phyloP scores from a whole-genome alignment of 2,113 vertebrate genomes.

The Corythornis cristatus region DNA sequence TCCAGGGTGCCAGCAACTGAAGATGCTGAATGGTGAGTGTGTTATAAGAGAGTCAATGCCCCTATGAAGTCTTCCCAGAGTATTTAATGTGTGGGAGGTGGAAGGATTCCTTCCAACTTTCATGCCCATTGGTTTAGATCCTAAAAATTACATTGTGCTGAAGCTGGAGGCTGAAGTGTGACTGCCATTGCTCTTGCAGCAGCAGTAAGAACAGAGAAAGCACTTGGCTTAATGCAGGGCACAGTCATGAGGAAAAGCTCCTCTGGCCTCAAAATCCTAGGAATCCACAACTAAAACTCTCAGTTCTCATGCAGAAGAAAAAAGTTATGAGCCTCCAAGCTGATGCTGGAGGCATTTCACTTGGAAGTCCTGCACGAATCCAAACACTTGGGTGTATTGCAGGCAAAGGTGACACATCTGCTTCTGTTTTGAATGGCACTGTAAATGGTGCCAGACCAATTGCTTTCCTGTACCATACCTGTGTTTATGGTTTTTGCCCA shows the following conservation, averaged over 20 bases:
- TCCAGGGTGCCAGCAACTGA: neutral
- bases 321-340: neutral
- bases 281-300: neutral
- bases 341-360: neutral
- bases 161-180: neutral
- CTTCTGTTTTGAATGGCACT: neutral
- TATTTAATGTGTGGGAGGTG: neutral
- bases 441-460: neutral
- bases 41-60: neutral
- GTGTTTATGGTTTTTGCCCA: neutral
- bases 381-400: neutral
- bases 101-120: neutral
- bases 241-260: neutral
- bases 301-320: neutral
- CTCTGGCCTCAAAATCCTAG: neutral
- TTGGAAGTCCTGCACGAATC: neutral
- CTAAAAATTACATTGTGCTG: neutral
- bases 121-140: neutral
- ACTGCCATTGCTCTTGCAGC: neutral
- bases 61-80: neutral
- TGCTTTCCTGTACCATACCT: neutral
- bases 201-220: neutral
- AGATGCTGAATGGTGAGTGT: neutral
- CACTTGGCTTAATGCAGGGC: neutral
- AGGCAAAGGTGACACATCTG: neutral